These are phyloP conservation scores for Cyclophora punctaria DNA, from an alignment of 2,888 invertebrate species.

Conservation along the genomic window DNA sequence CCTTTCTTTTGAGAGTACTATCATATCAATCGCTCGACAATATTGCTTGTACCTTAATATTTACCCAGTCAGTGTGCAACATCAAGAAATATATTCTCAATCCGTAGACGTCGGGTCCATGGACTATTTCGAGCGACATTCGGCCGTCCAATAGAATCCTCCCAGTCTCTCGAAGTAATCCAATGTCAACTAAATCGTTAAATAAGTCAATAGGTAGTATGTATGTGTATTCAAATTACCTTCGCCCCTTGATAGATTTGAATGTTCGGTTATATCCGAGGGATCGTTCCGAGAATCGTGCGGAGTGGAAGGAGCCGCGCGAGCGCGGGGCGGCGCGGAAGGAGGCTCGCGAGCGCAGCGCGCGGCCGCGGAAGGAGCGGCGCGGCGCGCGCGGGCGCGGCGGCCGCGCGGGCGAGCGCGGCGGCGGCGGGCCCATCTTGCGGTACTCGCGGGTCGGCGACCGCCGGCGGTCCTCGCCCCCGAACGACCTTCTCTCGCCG, in stretches of 20 bases:
- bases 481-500: conserved; percentile 65
- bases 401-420: conserved; percentile 46
- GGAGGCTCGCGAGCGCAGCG: conserved; percentile 69
- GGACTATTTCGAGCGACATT: no score
- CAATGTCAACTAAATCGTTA: conserved; percentile 16
- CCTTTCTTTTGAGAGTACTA: no score
- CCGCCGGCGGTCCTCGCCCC: conserved; percentile 72
- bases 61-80: no score
- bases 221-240: conserved; percentile 47
- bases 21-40: no score
- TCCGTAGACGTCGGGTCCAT: no score
- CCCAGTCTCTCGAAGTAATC: neutral
- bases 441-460: conserved; percentile 71
- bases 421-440: conserved; percentile 69
- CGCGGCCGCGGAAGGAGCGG: conserved; percentile 69
- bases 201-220: conserved; percentile 28
- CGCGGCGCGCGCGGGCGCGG: conserved; percentile 72
- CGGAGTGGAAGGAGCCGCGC: conserved; percentile 57
- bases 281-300: conserved; percentile 58
- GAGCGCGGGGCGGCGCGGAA: conserved; percentile 74
- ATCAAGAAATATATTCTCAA: no score
- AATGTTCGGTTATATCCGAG: conserved; percentile 60
- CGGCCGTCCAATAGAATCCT: no score
- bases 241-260: conserved; percentile 66
- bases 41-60: no score